Base-by-base conservation (phyloP, 2,888 invertebrate species). In the Euplexia lucipara region DNA sequence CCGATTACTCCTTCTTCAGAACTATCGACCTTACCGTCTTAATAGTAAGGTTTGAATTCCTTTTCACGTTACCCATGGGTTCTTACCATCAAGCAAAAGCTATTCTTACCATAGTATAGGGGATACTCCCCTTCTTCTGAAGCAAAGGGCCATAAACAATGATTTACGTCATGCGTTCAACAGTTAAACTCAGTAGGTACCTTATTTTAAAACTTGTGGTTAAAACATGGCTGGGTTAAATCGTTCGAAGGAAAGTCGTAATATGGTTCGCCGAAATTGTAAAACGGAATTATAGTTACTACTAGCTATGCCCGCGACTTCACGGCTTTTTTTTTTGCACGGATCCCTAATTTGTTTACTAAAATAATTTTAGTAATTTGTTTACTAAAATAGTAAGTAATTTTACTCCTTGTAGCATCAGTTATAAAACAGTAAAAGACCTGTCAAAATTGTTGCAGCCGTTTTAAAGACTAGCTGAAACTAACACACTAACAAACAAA, bases 61-160 rank as follows among this genome's bases (percentile, higher is more conserved):
- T 1, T 45, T 76, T 49, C 8, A 0, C 1, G 0, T 14, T 0
- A 18, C 41, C 22, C 14, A 58, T 70, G 61, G 60, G 54, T 65
- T 70, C 57, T 58, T 63, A 54, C 54, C 54, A 57, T 53, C 54
- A 73, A 65, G 59, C 72, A 59, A 52, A 65, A 78, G 80, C 75
- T 89, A 88, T 90, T 92, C 89, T 90, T 82, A 81, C 77, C 69
- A 84, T 82, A 64, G 71, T 72, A 81, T 81, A 83, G 84, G 89
- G 88, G 81, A 84, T 83, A 73, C 75, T 83, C 87, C 90, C 90
- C 86, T 88, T 67, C 35, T 20, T 79, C 72, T 72, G 68, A 64
- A 75, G 89, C 90, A 92, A 91, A 91, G 89, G 89, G 85, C 83
- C 88, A 85, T 93, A 92, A 92, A 91, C 72, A 76, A 91, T 93